A percentile compares a stretch with the other conserved stretches of the same genome.
phyloP scores from a whole-genome alignment of 2,888 invertebrate genomes.

The Nomada ruficornis region DNA sequence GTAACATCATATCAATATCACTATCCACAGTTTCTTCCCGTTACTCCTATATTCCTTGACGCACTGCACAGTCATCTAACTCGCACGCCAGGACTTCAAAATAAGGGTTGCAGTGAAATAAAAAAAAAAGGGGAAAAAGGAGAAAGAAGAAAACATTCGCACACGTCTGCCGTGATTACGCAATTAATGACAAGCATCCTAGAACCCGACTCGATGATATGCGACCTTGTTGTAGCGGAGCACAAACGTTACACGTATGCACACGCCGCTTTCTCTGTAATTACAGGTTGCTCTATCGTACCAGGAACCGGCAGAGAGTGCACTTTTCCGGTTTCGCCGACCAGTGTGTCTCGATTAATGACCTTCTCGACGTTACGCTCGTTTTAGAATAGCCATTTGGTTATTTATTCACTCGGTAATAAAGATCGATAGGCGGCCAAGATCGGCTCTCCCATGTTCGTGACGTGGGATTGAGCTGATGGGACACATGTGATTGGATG shows the following conservation, averaged over 20 bases:
- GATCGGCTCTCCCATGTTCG: conserved; percentile 10
- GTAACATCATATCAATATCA: too few species aligned
- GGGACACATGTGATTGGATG: conserved; percentile 14
- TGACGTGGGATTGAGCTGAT: background rate
- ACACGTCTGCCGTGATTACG: conserved; percentile 35
- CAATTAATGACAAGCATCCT: conserved; percentile 38
- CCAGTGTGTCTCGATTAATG: conserved; percentile 44
- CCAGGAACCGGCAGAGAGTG: conserved; percentile 47
- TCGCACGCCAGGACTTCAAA: background rate
- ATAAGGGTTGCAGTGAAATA: background rate
- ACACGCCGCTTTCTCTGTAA: conserved; percentile 51
- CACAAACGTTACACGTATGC: conserved; percentile 12
- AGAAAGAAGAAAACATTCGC: conserved; percentile 21
- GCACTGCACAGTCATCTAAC: too few species aligned
- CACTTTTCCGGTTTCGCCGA: conserved; percentile 38
- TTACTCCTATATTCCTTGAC: too few species aligned
- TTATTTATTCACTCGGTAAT: conserved; percentile 26
- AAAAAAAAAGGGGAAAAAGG: background rate
- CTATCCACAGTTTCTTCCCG: too few species aligned
- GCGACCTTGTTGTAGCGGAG: conserved; percentile 46
- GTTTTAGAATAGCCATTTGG: conserved; percentile 1
- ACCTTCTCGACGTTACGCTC: conserved; percentile 35
- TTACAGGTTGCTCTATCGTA: conserved; percentile 48
- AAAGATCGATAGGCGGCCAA: conserved; percentile 19
- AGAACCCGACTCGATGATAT: conserved; percentile 25